These are phyloP conservation scores for Agonopterix arenella DNA, from an alignment of 2,888 invertebrate species.

Conservation along the genomic window DNA sequence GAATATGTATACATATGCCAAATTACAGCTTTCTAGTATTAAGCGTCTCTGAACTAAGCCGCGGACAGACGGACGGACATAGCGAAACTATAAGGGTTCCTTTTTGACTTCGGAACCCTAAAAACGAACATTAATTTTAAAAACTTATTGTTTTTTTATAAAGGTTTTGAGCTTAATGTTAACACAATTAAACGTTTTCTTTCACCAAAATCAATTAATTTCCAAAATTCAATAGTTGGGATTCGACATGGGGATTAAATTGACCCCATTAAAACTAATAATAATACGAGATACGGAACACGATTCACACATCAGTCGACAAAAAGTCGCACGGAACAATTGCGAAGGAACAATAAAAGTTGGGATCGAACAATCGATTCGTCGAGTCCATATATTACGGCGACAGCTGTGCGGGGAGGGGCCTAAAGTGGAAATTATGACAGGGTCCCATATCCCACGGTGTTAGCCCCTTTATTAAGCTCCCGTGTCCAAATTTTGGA, in stretches of 20 bases:
- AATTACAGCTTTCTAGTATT: no score
- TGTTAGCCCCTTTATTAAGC: conserved; percentile 28
- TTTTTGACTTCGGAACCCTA: no score
- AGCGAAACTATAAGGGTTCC: no score
- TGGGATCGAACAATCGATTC: conserved; percentile 67
- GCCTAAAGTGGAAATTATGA: conserved; percentile 30
- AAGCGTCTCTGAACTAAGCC: no score
- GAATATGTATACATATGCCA: no score
- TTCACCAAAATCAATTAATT: neutral
- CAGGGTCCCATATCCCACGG: conserved; percentile 63
- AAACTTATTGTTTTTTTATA: no score
- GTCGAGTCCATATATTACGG: conserved; percentile 45
- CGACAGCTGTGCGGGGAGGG: conserved; percentile 61
- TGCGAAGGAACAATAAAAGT: conserved; percentile 50
- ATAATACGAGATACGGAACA: conserved; percentile 25
- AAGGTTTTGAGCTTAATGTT: neutral
- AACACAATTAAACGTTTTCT: neutral
- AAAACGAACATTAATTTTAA: no score
- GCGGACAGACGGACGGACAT: no score
- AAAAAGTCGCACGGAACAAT: conserved; percentile 40
- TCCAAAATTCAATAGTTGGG: neutral
- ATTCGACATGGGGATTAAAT: conserved; percentile 7
- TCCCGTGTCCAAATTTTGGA: conserved; percentile 6
- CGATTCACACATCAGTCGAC: conserved; percentile 24
- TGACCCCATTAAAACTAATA: conserved; percentile 22